Conservation (phyloP, 2,888 invertebrate species). For the Macaria liturata region DNA sequence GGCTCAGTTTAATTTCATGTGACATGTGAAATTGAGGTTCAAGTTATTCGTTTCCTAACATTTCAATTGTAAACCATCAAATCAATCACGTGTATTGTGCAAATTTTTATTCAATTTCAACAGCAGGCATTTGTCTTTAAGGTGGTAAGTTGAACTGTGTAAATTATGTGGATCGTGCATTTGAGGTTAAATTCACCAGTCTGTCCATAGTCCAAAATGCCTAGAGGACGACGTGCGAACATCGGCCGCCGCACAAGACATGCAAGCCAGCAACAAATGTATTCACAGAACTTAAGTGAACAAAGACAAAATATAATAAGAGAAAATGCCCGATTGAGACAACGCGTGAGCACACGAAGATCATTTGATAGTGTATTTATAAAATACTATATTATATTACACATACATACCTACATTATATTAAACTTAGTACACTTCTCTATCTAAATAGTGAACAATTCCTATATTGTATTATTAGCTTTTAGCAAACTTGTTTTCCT, state of each 20-base stretch:
- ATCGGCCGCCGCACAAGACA: constrained; percentile 42
- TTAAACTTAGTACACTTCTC: too few relatives aligned
- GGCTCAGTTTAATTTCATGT: constrained; percentile 15
- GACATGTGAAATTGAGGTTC: constrained; percentile 23
- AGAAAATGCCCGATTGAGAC: constrained; percentile 41
- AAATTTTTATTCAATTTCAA: constrained; percentile 25
- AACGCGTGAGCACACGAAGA: constrained; percentile 18
- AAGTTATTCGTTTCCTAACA: constrained; percentile 21
- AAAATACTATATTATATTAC: too few relatives aligned
- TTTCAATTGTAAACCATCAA: constrained; percentile 28
- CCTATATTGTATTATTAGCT: too few relatives aligned
- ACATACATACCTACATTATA: too few relatives aligned
- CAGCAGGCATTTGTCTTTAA: constrained; percentile 35
- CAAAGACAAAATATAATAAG: constrained; percentile 37
- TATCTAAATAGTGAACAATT: too few relatives aligned
- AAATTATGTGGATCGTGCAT: constrained; percentile 38
- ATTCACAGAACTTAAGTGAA: constrained; percentile 36
- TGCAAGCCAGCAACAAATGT: constrained; percentile 4
- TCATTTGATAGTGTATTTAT: too few relatives aligned
- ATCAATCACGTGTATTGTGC: constrained; percentile 3
- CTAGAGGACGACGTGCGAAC: constrained; percentile 42
- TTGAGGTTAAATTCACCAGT: constrained; percentile 35
- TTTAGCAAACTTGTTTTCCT: too few relatives aligned
- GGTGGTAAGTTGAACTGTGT: constrained; percentile 33
- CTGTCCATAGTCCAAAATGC: constrained; percentile 40